Evolutionary conservation across 2,113 vertebrate species (phyloP).

Genomic region (Trachemys scripta): DNA sequence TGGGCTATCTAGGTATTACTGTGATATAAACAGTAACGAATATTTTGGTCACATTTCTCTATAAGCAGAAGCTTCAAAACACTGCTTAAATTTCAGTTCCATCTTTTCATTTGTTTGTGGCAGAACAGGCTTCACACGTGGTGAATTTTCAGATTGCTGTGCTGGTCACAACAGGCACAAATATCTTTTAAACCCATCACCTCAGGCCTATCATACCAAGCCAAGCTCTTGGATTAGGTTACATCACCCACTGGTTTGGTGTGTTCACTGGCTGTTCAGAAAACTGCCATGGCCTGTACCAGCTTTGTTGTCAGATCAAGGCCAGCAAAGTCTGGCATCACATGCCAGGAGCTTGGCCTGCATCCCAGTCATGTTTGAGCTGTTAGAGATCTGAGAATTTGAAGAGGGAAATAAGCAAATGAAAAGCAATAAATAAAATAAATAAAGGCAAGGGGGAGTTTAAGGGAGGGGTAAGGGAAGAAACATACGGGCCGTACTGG

Average conservation of each 20-base stretch:
- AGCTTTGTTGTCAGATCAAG: conserved; percentile 7
- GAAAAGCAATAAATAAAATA: conserved; percentile 40
- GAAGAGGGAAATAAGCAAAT: conserved; percentile 56
- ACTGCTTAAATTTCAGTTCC: neutral
- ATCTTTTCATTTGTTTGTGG: neutral
- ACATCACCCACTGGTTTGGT: neutral
- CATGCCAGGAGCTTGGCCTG: conserved; percentile 14
- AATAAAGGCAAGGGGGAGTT: conserved; percentile 35
- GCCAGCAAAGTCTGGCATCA: conserved; percentile 5
- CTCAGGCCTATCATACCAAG: neutral
- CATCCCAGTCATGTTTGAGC: conserved; percentile 32
- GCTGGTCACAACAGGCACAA: neutral
- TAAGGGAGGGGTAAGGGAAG: conserved; percentile 37
- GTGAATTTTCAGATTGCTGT: neutral
- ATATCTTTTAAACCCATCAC: neutral
- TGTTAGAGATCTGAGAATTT: conserved; percentile 49
- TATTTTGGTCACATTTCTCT: neutral
- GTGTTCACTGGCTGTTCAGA: neutral
- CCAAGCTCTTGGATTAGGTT: neutral
- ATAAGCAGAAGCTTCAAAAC: neutral
- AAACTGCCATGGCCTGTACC: neutral
- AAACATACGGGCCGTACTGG: conserved; percentile 19
- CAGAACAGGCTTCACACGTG: neutral
- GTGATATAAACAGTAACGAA: neutral
- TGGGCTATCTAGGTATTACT: neutral